Conservation (phyloP, 2,113 vertebrate genomes). For the Lepus timidus region DNA sequence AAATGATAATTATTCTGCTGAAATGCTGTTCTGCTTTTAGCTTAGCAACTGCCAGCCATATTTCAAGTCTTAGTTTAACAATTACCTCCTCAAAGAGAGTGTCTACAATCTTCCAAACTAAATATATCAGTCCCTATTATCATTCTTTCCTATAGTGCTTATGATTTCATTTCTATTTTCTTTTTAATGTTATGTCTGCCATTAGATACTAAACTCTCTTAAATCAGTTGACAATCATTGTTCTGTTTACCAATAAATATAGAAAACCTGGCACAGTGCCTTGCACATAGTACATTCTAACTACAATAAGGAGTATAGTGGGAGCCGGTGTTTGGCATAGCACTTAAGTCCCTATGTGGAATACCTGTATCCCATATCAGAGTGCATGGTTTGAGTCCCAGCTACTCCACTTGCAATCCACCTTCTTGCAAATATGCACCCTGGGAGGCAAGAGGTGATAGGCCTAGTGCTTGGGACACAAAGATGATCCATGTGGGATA, state of each 20-base stretch:
- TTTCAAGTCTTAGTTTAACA: constrained; percentile 18
- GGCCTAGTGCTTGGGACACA: too few relatives aligned
- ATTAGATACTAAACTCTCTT: background rate
- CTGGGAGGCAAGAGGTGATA: too few relatives aligned
- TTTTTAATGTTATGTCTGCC: background rate
- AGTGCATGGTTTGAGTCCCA: too few relatives aligned
- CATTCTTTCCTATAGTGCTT: background rate
- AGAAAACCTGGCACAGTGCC: background rate
- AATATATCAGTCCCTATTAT: background rate
- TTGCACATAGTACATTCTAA: background rate
- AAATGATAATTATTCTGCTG: constrained; percentile 26
- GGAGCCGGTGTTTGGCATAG: too few relatives aligned
- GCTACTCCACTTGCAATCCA: too few relatives aligned
- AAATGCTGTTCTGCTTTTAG: background rate
- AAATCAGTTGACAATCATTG: background rate
- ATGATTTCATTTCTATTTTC: constrained; percentile 17
- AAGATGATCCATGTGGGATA: too few relatives aligned
- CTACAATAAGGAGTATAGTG: background rate
- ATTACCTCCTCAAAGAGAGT: background rate
- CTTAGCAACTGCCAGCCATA: background rate
- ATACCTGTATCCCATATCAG: too few relatives aligned
- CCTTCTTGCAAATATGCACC: too few relatives aligned
- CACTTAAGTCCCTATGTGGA: too few relatives aligned
- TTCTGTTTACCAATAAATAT: background rate
- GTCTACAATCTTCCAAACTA: background rate